Evolutionary conservation across 2,113 vertebrate genomes (phyloP), one percentile per base, ranked within the genome.

Genomic region (Gobiocypris rarus): DNA sequence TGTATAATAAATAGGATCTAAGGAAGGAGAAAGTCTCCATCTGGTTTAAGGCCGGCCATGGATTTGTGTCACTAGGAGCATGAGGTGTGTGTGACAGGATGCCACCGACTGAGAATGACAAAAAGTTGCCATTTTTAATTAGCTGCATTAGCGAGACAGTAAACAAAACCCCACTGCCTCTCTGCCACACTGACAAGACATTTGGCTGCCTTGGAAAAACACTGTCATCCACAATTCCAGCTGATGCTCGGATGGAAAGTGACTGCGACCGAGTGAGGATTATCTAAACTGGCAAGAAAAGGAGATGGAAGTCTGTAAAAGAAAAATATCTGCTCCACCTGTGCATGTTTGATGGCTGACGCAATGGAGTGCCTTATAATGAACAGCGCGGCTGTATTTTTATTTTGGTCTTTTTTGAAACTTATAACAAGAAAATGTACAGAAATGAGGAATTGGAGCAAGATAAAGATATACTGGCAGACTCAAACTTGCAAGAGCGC

Each of bases 111-210:
- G 17, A 41, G 43, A 50, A 34, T 48, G 28, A 74, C 22, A 45
- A 48, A 67, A 75, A 31, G 38, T 65, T 83, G 82, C 11, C 71
- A 75, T 70, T 54, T 76, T 45, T 78, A 78, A 85, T 84, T 70
- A 85, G 4, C 54, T 81, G 19, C 69, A 74, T 81, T 52, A 73
- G 41, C 8, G 24, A 71, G 45, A 58, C 52, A 19, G 26, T 43
- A 83, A 74, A 74, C 67, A 59, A 61, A 70, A 61, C 81, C 81
- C 41, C 38, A 75, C 81, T 43, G 65, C 34, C 13, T 79, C 34
- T 48, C 28, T 54, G 43, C 17, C 48, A 41, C 52, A 73, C 76
- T 61, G 69, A 81, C 41, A 50, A 34, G 78, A 75, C 41, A 52
- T 75, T 81, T 85, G 84, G 56, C 41, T 34, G 67, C 76, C 52